A percentile compares a stretch with the other conserved stretches of the same genome.
Evolutionary conservation across 2,113 vertebrate genomes (phyloP).

Genomic region (Lophura nycthemera): DNA sequence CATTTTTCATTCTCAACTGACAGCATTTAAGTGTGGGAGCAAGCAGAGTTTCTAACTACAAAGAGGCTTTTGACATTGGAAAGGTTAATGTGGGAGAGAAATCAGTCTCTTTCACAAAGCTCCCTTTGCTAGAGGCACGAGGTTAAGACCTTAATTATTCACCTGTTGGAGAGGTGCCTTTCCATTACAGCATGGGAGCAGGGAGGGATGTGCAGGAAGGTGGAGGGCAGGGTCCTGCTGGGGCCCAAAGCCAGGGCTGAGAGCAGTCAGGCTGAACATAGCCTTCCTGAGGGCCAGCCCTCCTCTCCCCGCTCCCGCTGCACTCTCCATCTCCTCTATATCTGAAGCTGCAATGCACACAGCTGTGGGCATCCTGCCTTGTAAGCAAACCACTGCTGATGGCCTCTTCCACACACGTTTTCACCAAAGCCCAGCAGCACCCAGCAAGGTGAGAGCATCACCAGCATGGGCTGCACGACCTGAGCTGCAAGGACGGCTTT

Average conservation of each 20-base stretch:
- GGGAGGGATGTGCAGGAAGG: background rate
- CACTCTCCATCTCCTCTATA: background rate
- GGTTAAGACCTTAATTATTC: slow-evolving; percentile 62
- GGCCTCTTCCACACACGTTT: accelerated
- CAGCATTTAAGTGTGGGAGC: background rate
- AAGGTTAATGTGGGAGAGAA: slow-evolving; percentile 58
- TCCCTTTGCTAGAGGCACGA: slow-evolving; percentile 40
- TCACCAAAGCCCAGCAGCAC: background rate
- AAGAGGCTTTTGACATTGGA: slow-evolving; percentile 66
- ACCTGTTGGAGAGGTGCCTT: slow-evolving; percentile 68
- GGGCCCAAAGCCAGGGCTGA: background rate
- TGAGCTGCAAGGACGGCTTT: background rate
- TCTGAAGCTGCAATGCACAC: background rate
- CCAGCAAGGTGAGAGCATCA: background rate
- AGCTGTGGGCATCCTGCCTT: background rate
- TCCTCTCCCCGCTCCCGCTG: background rate
- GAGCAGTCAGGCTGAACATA: background rate
- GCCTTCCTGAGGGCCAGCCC: background rate
- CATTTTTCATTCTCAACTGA: background rate
- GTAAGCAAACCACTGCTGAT: accelerated
- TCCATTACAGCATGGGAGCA: background rate
- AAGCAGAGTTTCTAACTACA: slow-evolving; percentile 29
- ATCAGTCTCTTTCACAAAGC: slow-evolving; percentile 52
- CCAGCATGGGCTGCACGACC: background rate
- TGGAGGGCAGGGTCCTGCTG: background rate